These are phyloP conservation scores for Gopherus flavomarginatus DNA, from an alignment of 2,113 vertebrate species.

Conservation along the genomic window DNA sequence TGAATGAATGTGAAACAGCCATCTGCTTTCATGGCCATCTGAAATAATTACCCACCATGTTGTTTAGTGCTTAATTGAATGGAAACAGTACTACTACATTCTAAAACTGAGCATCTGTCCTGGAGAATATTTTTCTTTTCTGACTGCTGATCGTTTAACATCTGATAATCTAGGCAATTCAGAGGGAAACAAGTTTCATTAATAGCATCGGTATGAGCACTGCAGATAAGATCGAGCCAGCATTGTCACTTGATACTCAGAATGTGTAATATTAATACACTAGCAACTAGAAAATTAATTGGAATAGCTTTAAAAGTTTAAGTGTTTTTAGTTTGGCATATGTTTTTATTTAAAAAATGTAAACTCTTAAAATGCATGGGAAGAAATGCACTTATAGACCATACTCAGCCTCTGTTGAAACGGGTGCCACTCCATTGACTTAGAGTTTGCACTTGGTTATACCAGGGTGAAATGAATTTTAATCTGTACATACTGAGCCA, in stretches of 20 bases:
- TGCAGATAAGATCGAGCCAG: not conserved
- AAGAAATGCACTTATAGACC: not conserved
- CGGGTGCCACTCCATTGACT: not conserved
- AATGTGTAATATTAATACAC: not conserved
- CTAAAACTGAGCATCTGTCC: not conserved
- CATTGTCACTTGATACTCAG: rapidly evolving
- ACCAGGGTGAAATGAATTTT: not conserved
- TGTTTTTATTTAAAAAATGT: not conserved
- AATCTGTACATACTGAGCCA: not conserved
- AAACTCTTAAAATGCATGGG: not conserved
- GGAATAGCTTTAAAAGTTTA: not conserved
- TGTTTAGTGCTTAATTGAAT: rapidly evolving
- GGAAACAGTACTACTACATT: not conserved
- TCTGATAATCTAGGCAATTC: rapidly evolving
- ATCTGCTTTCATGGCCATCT: rapidly evolving
- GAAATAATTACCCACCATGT: rapidly evolving
- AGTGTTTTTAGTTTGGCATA: not conserved
- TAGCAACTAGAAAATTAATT: not conserved
- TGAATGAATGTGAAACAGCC: not conserved
- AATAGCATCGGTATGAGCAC: not conserved
- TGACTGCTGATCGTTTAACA: rapidly evolving
- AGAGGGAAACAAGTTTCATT: not conserved
- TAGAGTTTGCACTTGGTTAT: not conserved
- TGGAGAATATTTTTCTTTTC: not conserved
- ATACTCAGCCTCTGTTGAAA: not conserved